Conservation (phyloP, 2,113 vertebrate genomes). For the Equus quagga region DNA sequence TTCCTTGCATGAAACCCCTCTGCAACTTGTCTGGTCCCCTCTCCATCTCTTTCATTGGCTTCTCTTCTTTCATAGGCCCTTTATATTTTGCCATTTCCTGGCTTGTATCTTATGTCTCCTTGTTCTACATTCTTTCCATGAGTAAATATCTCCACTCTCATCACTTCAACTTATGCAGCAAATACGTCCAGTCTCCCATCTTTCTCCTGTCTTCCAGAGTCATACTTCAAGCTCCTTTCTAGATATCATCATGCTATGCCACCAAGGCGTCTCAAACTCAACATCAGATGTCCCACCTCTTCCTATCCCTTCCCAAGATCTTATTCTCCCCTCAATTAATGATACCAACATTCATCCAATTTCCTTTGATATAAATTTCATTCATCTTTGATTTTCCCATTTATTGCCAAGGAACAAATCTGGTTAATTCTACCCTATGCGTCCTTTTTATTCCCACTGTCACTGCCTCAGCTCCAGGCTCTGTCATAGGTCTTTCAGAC, state of each 20-base stretch:
- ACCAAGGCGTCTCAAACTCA: not conserved
- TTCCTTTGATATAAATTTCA: not conserved
- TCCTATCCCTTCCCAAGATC: not conserved
- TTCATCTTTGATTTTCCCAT: not conserved
- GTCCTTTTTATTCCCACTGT: not conserved
- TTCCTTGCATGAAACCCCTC: not conserved
- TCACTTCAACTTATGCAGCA: not conserved
- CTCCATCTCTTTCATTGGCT: not conserved
- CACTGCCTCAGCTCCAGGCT: not conserved
- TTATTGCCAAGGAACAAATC: not conserved
- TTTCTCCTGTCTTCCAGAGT: not conserved
- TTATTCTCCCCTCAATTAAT: not conserved
- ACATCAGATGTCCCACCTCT: not conserved
- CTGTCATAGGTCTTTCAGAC: not conserved
- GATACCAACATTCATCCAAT: not conserved
- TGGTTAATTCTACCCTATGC: not conserved
- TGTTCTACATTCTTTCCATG: not conserved
- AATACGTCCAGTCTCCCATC: not conserved
- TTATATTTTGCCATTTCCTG: not conserved
- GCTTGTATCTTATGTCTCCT: not conserved
- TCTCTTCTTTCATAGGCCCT: not conserved
- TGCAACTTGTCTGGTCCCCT: not conserved
- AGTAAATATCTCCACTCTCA: not conserved
- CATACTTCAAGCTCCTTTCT: not conserved
- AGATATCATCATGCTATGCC: not conserved